A percentile compares a stretch with the other conserved stretches of the same genome.
Evolutionary conservation across 2,113 vertebrate species (phyloP).

Genomic region (Anas platyrhynchos): DNA sequence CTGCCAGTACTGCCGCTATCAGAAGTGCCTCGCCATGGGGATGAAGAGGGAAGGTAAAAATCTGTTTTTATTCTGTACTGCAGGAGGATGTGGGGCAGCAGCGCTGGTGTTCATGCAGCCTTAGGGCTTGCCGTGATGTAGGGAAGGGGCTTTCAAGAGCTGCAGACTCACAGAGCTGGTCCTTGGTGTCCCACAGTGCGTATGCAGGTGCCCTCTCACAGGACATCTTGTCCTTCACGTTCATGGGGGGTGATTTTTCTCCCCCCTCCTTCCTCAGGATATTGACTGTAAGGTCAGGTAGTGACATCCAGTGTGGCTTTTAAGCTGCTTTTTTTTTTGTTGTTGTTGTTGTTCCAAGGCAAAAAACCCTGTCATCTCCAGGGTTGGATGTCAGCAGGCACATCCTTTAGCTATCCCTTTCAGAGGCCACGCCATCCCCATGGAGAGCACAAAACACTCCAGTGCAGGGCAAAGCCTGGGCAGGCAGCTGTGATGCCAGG

Average conservation of each 20-base stretch:
- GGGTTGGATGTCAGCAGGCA: neutral
- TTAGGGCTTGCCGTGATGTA: too few relatives aligned
- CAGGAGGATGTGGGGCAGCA: too few relatives aligned
- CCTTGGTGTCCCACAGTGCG: too few relatives aligned
- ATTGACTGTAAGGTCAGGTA: neutral
- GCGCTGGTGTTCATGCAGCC: too few relatives aligned
- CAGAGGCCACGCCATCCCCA: neutral
- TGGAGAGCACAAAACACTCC: neutral
- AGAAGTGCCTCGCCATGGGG: conserved; percentile 97
- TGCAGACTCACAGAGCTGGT: too few relatives aligned
- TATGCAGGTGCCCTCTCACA: too few relatives aligned
- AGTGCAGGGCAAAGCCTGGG: neutral
- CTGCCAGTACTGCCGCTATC: conserved; percentile 98
- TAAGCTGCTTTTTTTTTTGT: neutral
- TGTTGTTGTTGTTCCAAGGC: neutral
- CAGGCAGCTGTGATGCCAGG: neutral
- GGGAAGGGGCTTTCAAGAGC: too few relatives aligned
- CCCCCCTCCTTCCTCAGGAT: too few relatives aligned
- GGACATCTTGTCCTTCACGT: too few relatives aligned
- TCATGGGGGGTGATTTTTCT: too few relatives aligned
- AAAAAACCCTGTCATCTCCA: neutral
- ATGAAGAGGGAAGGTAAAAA: conserved; percentile 96
- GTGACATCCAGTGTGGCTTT: neutral
- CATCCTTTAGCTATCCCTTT: neutral
- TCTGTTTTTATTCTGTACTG: neutral